Evolutionary conservation across 2,113 vertebrate species (phyloP), one percentile per base, ranked within the genome.

Genomic region (Sapayoa aenigma): DNA sequence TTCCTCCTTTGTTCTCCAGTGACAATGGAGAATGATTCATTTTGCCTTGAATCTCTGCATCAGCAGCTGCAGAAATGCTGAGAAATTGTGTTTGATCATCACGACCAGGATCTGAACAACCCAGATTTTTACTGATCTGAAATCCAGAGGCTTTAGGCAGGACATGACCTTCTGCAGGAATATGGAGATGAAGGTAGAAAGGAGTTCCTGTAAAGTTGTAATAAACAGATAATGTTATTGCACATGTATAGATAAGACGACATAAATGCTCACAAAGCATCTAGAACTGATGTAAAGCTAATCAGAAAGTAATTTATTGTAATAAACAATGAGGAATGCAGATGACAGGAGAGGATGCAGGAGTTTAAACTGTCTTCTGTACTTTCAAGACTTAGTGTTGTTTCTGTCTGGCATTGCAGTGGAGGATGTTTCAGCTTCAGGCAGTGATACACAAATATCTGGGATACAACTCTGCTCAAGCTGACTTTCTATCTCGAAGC

Each of bases 51-150:
- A 49, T 37, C 10, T 55, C 13, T 39, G 7, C 56, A 37, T 62
- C 75, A 86, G 72, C 44, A 94, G 33, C 37, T 76, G 22, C 62
- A 92, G 63, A 67, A 3, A 3, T 7, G 12, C 21, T 73, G 42
- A 37, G 46, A 83, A 66, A 13, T 8, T 92, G 17, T 41, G 25
- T 55, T 76, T 79, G 53, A 5, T 17, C 6, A 16, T 37, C 42
- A 9, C 0, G 0, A 14, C 41, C 16, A 50, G 20, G n/a, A n/a
- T n/a, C 46, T 42, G 19, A 71, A 33, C 20, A 60, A 62, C 14
- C 4, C 14, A 24, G 6, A 46, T 37, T 56, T 92, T 69, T 53
- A 68, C 18, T 42, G 12, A 11, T 56, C 2, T 44, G 21, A 66
- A 91, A 71, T 42, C 18, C 9, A 17, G 18, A 60, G 27, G 5